phyloP scores from a whole-genome alignment of 2,113 vertebrate genomes.

The Solea solea region DNA sequence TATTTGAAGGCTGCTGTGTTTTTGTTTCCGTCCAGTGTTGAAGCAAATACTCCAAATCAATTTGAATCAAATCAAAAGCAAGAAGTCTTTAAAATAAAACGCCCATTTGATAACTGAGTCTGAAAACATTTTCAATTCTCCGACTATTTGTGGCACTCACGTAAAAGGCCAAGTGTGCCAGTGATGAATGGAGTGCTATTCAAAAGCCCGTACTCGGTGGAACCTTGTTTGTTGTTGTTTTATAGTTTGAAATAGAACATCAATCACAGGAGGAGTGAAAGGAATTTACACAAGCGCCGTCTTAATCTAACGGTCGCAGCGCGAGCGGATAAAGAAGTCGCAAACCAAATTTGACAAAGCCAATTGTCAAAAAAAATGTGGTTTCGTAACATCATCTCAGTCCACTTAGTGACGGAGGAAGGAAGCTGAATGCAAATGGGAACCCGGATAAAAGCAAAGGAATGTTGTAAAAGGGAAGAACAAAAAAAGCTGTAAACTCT shows the following conservation, averaged over 20 bases:
- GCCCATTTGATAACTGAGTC: conserved; percentile 30
- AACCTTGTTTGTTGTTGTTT: conserved; percentile 65
- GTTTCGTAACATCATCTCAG: not conserved
- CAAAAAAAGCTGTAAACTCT: conserved; percentile 59
- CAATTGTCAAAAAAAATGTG: conserved; percentile 61
- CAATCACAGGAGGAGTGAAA: conserved; percentile 55
- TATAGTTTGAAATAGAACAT: conserved; percentile 67
- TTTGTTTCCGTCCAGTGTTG: conserved; percentile 18
- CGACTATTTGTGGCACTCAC: conserved; percentile 31
- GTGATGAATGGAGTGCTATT: conserved; percentile 53
- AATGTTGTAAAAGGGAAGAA: conserved; percentile 4
- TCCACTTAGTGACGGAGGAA: conserved; percentile 19
- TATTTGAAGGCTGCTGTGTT: not conserved
- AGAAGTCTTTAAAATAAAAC: conserved; percentile 35
- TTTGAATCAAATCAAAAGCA: conserved; percentile 37
- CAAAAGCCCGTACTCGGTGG: conserved; percentile 34
- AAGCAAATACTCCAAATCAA: conserved; percentile 36
- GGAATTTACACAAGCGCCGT: conserved; percentile 54
- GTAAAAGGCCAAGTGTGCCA: conserved; percentile 59
- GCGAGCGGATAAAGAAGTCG: conserved; percentile 48
- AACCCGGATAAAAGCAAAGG: conserved; percentile 29
- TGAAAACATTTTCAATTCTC: conserved; percentile 40
- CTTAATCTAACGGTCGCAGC: conserved; percentile 65
- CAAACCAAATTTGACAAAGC: conserved; percentile 63
- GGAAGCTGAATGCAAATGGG: conserved; percentile 66